These are phyloP conservation scores for Scyliorhinus canicula DNA, from an alignment of 2,797 vertebrate genomes.

Conservation along the genomic window DNA sequence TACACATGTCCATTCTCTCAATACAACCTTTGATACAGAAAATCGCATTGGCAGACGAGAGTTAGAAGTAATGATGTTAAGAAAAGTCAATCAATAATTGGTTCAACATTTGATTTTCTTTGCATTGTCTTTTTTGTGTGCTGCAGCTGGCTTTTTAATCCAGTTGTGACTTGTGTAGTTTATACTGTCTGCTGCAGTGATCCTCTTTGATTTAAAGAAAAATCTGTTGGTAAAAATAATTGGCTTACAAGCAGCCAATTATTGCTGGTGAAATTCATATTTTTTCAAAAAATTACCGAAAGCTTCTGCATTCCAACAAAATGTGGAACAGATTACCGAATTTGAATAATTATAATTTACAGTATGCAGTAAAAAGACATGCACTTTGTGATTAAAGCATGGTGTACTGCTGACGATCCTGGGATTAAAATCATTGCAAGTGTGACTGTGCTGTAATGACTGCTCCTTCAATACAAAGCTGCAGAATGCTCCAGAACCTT, in stretches of 20 bases:
- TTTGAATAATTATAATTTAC: background rate
- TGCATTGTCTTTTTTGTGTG: background rate
- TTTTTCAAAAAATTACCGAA: background rate
- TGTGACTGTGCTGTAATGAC: background rate
- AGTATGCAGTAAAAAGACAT: background rate
- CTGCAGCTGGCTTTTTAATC: background rate
- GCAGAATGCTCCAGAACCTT: background rate
- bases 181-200: background rate
- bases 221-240: background rate
- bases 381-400: slow-evolving; percentile 3
- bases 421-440: slow-evolving; percentile 21
- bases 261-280: background rate
- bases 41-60: background rate
- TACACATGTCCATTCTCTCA: background rate
- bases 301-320: background rate
- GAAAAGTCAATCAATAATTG: background rate
- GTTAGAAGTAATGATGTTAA: background rate
- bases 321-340: background rate
- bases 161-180: background rate
- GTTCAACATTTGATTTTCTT: background rate
- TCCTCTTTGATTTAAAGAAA: background rate
- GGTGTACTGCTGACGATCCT: background rate
- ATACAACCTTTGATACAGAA: background rate
- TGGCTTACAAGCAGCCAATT: background rate
- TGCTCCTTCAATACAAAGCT: slow-evolving; percentile 20